Conservation (phyloP, 2,888 invertebrate genomes). For the Lithophane socia region DNA sequence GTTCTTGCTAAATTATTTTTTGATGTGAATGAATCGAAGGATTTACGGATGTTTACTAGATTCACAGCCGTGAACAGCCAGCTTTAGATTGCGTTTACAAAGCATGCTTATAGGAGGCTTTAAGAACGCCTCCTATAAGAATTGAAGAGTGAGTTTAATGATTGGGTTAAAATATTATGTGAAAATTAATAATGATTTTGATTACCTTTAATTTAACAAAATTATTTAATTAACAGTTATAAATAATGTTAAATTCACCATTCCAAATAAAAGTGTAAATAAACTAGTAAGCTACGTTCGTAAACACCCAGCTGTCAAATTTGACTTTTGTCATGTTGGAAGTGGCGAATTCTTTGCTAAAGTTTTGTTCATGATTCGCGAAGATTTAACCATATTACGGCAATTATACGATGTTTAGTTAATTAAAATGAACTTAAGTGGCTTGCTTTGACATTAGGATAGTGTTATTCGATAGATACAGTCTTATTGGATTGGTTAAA, state of each 20-base stretch:
- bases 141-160: neutral
- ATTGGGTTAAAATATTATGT: neutral
- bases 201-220: neutral
- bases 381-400: slow-evolving; percentile 80
- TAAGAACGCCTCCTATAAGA: too few species aligned
- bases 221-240: neutral
- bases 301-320: slow-evolving; percentile 72
- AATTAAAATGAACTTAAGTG: slow-evolving; percentile 79
- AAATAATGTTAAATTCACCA: neutral
- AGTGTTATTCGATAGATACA: slow-evolving; percentile 71
- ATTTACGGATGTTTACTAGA: neutral
- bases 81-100: slow-evolving; percentile 38
- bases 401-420: slow-evolving; percentile 71
- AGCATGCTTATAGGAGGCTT: neutral
- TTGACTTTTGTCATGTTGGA: slow-evolving; percentile 91
- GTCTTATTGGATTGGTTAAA: slow-evolving; percentile 69
- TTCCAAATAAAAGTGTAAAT: neutral
- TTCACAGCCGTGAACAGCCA: slow-evolving; percentile 42
- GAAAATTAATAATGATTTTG: neutral
- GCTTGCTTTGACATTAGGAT: slow-evolving; percentile 71
- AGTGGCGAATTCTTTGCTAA: slow-evolving; percentile 79
- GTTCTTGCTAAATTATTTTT: neutral
- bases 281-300: slow-evolving; percentile 18
- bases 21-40: neutral
- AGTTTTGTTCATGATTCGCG: slow-evolving; percentile 79